Evolutionary conservation across 2,113 vertebrate species (phyloP).

Genomic region (Prunella fulvescens): DNA sequence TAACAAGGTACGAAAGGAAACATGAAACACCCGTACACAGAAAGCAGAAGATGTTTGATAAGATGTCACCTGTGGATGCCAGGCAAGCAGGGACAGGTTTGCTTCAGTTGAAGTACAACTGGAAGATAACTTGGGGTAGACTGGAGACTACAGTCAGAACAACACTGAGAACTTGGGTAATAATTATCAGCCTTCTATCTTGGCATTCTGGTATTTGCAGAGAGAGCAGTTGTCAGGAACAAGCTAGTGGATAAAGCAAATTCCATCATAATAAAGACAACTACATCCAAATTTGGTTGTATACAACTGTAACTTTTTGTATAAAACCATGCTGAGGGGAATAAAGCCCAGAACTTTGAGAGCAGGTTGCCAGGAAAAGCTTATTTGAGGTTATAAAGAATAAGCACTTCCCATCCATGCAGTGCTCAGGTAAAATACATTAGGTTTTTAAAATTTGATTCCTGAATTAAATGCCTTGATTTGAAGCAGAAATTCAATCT

Average conservation of each 20-base stretch:
- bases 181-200: neutral
- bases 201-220: neutral
- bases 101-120: neutral
- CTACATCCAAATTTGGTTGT: neutral
- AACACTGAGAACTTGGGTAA: neutral
- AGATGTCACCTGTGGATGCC: constrained; percentile 21
- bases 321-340: neutral
- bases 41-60: constrained; percentile 14
- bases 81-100: constrained; percentile 22
- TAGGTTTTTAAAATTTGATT: neutral
- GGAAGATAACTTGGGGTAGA: neutral
- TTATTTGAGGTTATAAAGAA: neutral
- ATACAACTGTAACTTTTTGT: neutral
- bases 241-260: neutral
- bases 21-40: constrained; percentile 22
- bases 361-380: neutral
- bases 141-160: neutral
- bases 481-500: neutral
- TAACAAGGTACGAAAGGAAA: constrained; percentile 68
- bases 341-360: neutral
- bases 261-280: neutral
- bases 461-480: neutral
- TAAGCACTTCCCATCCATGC: neutral
- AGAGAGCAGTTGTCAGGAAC: neutral
- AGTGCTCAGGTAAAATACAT: neutral